phyloP scores from a whole-genome alignment of 2,888 invertebrate species.

The Ectemnius cavifrons region DNA sequence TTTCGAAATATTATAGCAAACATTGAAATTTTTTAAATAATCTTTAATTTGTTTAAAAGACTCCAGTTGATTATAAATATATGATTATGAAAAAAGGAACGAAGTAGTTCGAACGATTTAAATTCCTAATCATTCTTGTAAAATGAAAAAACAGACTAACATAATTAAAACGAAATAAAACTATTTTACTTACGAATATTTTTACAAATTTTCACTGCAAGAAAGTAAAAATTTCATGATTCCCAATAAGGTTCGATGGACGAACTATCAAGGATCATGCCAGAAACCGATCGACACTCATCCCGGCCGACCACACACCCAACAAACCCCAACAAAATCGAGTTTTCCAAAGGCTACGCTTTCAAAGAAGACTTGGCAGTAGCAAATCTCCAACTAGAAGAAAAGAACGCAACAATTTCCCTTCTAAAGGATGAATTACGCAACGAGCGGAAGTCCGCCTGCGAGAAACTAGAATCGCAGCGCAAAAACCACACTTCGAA shows the following conservation, averaged over 20 bases:
- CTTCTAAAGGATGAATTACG: slow-evolving; percentile 72
- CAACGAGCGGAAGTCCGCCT: slow-evolving; percentile 75
- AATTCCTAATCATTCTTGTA: too few species aligned
- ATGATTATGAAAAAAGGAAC: too few species aligned
- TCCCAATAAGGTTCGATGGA: slow-evolving; percentile 19
- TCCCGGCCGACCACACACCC: too few species aligned
- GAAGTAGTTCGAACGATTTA: too few species aligned
- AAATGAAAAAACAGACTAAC: too few species aligned
- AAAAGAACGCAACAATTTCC: slow-evolving; percentile 67
- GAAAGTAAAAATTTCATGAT: neutral
- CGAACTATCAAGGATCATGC: neutral
- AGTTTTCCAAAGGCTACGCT: neutral
- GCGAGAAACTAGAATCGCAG: slow-evolving; percentile 76
- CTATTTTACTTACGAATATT: too few species aligned
- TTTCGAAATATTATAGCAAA: too few species aligned
- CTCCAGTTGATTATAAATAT: too few species aligned
- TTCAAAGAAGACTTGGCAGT: slow-evolving; percentile 67
- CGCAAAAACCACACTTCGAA: slow-evolving; percentile 77
- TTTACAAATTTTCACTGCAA: too few species aligned
- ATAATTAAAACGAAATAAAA: too few species aligned
- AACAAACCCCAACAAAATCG: neutral
- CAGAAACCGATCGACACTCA: slow-evolving; percentile 16
- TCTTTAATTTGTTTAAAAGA: too few species aligned
- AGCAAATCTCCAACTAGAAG: slow-evolving; percentile 67
- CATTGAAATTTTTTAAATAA: too few species aligned